phyloP scores from a whole-genome alignment of 2,113 vertebrate species.

The Girardinichthys multiradiatus region DNA sequence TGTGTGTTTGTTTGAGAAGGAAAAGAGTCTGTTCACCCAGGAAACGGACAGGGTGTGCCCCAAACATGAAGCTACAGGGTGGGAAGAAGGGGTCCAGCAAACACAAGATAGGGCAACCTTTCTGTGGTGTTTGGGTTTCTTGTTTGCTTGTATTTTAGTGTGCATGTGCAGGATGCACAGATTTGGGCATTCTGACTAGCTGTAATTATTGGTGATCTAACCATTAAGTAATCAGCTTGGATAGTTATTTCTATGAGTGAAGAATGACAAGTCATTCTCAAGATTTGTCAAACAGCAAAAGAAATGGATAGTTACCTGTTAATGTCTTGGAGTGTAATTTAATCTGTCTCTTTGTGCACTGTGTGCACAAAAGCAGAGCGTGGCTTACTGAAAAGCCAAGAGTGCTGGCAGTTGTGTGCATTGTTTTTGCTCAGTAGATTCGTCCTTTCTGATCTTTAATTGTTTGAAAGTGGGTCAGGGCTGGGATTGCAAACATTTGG shows the following conservation, averaged over 20 bases:
- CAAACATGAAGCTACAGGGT: constrained; percentile 69
- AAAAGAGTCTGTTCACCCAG: constrained; percentile 43
- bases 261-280: constrained; percentile 50
- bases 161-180: constrained; percentile 24
- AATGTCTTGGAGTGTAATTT: constrained; percentile 26
- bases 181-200: constrained; percentile 11
- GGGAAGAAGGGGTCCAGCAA: constrained; percentile 67
- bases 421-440: constrained; percentile 22
- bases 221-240: constrained; percentile 58
- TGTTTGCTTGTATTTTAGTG: constrained; percentile 40
- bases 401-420: constrained; percentile 2
- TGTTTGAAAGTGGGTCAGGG: constrained; percentile 61
- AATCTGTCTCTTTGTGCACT: constrained; percentile 34
- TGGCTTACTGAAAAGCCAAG: constrained; percentile 30
- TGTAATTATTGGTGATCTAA: constrained; percentile 12
- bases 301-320: constrained; percentile 53
- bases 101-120: constrained; percentile 68
- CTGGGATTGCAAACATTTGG: constrained; percentile 27
- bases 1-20: background rate
- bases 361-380: constrained; percentile 36
- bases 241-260: constrained; percentile 56
- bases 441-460: constrained; percentile 44
- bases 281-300: constrained; percentile 36
- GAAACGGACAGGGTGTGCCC: constrained; percentile 65
- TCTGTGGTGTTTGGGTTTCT: constrained; percentile 65